Evolutionary conservation across 2,113 vertebrate genomes (phyloP).

Genomic region (Miniopterus natalensis): DNA sequence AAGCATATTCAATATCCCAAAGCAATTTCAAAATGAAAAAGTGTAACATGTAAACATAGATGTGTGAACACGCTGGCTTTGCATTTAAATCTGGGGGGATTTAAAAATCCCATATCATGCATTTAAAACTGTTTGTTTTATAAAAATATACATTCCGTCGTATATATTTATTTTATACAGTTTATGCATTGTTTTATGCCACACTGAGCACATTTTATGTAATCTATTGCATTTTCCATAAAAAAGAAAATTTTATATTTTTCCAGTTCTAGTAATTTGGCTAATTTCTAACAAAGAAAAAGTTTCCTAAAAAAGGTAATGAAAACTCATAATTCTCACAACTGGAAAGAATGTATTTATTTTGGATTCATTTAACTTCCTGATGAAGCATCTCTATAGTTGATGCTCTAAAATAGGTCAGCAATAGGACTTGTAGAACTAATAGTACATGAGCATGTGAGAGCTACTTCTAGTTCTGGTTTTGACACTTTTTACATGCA

Average conservation of each 20-base stretch:
- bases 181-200: slow-evolving; percentile 36
- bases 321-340: slow-evolving; percentile 3
- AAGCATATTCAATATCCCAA: background rate
- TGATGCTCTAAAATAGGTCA: background rate
- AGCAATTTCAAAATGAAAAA: slow-evolving; percentile 63
- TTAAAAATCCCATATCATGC: background rate
- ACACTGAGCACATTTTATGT: slow-evolving; percentile 26
- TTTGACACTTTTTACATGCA: background rate
- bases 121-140: slow-evolving; percentile 26
- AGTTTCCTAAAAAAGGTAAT: background rate
- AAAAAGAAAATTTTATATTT: background rate
- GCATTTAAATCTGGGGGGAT: background rate
- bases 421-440: background rate
- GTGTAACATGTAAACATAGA: slow-evolving; percentile 12
- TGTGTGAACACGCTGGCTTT: background rate
- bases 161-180: slow-evolving; percentile 41
- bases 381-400: background rate
- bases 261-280: background rate
- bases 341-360: background rate
- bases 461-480: background rate
- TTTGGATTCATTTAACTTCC: background rate
- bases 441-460: background rate
- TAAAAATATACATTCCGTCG: slow-evolving; percentile 45
- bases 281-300: background rate
- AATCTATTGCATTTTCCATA: background rate